Percentiles rank a stretch among this genome's conserved stretches.
phyloP scores from a whole-genome alignment of 2,113 vertebrate species.

The Pelecanoides urinatrix region DNA sequence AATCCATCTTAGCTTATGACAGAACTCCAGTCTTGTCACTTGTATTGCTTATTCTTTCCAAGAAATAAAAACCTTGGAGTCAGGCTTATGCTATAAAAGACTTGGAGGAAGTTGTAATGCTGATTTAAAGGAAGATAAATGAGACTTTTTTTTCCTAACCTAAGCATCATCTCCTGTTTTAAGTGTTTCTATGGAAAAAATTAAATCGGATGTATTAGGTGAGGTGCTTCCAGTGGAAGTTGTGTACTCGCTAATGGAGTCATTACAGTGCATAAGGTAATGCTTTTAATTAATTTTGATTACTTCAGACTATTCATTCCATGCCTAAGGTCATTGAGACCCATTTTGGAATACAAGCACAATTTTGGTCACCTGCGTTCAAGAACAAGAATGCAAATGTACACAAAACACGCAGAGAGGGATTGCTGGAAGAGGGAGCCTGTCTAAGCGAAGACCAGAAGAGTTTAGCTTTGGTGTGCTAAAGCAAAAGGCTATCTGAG shows the following conservation, averaged over 20 bases:
- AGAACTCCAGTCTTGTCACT: neutral
- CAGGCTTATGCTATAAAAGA: neutral
- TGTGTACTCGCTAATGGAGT: neutral
- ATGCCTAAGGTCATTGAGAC: neutral
- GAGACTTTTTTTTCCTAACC: neutral
- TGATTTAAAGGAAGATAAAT: neutral
- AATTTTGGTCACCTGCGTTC: neutral
- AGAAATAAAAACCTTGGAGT: neutral
- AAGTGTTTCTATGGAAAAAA: neutral
- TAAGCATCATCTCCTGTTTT: neutral
- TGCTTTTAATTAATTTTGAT: neutral
- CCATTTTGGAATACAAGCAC: neutral
- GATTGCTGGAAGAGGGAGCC: neutral
- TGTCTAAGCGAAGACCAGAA: fast-evolving
- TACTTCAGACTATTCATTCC: neutral
- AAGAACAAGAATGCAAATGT: neutral
- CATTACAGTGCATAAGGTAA: neutral
- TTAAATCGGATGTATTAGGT: neutral
- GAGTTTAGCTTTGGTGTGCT: neutral
- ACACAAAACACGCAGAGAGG: fast-evolving
- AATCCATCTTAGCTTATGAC: neutral
- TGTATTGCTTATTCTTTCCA: neutral
- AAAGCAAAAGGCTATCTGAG: neutral
- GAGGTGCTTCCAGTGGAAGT: neutral
- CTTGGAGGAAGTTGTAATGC: neutral